Evolutionary conservation across 2,888 invertebrate genomes (phyloP).

Genomic region (Sminthurinus aureus): DNA sequence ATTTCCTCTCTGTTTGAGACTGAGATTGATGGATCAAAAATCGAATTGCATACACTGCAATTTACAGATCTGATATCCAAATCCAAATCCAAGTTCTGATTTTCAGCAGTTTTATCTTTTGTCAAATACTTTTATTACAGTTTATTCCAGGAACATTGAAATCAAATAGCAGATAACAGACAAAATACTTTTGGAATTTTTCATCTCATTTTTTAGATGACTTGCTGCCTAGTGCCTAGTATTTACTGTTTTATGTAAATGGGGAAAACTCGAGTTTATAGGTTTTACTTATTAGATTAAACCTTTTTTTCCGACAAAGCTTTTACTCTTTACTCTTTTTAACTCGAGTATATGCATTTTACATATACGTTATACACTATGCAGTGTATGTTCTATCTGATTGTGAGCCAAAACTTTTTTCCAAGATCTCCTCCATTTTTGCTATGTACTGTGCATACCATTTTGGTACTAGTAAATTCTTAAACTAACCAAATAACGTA

Average conservation of each 20-base stretch:
- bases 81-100: too few relatives aligned
- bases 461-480: background rate
- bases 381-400: background rate
- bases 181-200: too few relatives aligned
- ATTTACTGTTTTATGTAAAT: background rate
- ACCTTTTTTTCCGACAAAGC: constrained; percentile 2
- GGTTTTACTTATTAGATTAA: constrained; percentile 27
- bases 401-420: background rate
- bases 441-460: background rate
- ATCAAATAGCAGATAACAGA: too few relatives aligned
- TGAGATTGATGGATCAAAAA: too few relatives aligned
- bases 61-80: too few relatives aligned
- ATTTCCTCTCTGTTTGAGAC: too few relatives aligned
- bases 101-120: too few relatives aligned
- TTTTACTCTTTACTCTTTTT: background rate
- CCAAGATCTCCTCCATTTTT: constrained; percentile 13
- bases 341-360: background rate
- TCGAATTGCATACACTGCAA: too few relatives aligned
- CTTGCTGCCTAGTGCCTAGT: too few relatives aligned
- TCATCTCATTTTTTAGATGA: too few relatives aligned
- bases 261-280: background rate
- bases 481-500: background rate
- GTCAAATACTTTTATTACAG: too few relatives aligned
- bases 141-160: too few relatives aligned
- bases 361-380: background rate